Conservation (phyloP, 2,113 vertebrate species). For the Phrynosoma blainvillii region DNA sequence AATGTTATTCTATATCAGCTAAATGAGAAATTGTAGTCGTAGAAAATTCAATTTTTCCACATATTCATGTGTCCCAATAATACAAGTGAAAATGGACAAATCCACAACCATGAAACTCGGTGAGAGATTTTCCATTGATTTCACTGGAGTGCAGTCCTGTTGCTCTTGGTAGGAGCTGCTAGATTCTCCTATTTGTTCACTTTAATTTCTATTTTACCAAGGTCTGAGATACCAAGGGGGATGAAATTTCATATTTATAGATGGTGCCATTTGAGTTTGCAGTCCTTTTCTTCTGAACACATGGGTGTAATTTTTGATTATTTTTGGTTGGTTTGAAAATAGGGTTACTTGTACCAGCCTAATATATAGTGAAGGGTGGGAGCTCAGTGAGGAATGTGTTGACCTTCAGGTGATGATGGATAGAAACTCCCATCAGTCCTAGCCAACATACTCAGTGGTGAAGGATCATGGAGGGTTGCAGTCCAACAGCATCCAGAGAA, state of each 20-base stretch:
- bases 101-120: neutral
- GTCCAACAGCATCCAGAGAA: neutral
- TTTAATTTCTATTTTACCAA: neutral
- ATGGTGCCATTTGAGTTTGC: conserved; percentile 7
- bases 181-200: neutral
- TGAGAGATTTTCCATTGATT: neutral
- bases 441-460: neutral
- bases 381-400: neutral
- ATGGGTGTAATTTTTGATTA: neutral
- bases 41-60: neutral
- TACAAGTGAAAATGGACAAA: neutral
- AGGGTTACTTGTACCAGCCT: neutral
- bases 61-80: neutral
- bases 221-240: neutral
- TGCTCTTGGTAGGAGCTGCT: neutral
- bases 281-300: neutral
- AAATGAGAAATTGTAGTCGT: neutral
- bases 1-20: neutral
- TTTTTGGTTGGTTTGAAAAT: neutral
- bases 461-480: neutral
- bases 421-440: neutral
- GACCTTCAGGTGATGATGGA: neutral
- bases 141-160: neutral
- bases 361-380: neutral
- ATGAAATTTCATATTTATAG: neutral